Evolutionary conservation across 1,140 invertebrate genomes (phyloP).

Genomic region (Hycleus phaleratus): DNA sequence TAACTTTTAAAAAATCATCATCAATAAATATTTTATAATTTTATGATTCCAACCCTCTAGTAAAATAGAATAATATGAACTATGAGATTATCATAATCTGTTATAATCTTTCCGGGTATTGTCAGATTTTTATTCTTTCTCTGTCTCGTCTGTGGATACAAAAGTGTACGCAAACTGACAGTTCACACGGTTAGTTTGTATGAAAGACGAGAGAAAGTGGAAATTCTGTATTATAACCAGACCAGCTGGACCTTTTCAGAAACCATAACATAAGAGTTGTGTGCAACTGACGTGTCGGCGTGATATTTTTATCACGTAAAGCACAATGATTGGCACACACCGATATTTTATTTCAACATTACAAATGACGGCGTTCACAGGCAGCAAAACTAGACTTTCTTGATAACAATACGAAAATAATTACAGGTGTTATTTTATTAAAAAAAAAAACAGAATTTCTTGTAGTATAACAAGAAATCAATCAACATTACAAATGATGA

Average conservation of each 20-base stretch:
- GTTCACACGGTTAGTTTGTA: slow-evolving; percentile 3
- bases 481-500: too few species aligned
- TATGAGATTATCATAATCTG: slow-evolving; percentile 17
- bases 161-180: background rate
- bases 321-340: background rate
- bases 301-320: slow-evolving; percentile 1
- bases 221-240: too few species aligned
- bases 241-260: too few species aligned
- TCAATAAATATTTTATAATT: too few species aligned
- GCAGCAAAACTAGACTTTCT: too few species aligned
- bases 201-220: background rate
- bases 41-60: too few species aligned
- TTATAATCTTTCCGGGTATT: slow-evolving; percentile 14
- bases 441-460: too few species aligned
- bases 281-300: background rate
- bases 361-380: background rate
- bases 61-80: background rate
- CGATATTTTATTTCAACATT: background rate
- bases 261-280: too few species aligned
- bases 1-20: too few species aligned
- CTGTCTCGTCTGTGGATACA: background rate
- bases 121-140: slow-evolving; percentile 5
- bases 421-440: too few species aligned
- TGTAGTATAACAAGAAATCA: too few species aligned
- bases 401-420: too few species aligned